Base-by-base conservation (phyloP, 2,888 invertebrate species). In the Dryobotodes eremita region DNA sequence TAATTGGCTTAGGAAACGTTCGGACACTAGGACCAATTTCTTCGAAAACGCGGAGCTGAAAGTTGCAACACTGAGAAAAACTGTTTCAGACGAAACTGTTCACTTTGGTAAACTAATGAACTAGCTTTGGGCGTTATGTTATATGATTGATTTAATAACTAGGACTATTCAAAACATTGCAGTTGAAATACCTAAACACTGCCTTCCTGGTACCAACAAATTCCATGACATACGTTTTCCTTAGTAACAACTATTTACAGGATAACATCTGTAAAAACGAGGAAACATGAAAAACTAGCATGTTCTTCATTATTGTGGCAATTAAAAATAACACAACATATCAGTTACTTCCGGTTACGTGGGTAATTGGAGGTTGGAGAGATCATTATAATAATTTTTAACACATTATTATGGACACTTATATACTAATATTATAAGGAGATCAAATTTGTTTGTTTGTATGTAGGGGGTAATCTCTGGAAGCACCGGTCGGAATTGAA, bases 281-380 rank as follows among this genome's bases (percentile, higher is more conserved):
- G 6, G 23, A 36, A 66, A 53, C 36, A 42, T 69, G 26, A 64
- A 66, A 78, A 66, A 68, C 26, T 48, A 42, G 68, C 36, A n/a
- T 65, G 53, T 75, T 46, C 42, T 75, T 64, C 46, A 62, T 66
- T 70, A 68, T 31, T 23, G 10, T 31, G 48, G 64, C 55, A 68
- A 77, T 82, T 69, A 71, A 74, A 71, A 20, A 71, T 81, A 71
- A 85, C 23, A 59, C 42, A 57, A 61, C 73, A 64, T 66, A 85
- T 64, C 42, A 55, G 50, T 36, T 53, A 31, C 23, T 69, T 69
- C 86, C 71, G 55, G 59, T n/a, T 59, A 57, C 50, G 50, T 59
- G 46, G 13, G 15, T 73, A 77, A 68, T 74, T 77, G 42, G 20
- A 53, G 57, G 17, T 74, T 77, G 42, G 20, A 53, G 57, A 15